Conservation (phyloP, 2,888 invertebrate genomes). For the Podotricha telesiphe region DNA sequence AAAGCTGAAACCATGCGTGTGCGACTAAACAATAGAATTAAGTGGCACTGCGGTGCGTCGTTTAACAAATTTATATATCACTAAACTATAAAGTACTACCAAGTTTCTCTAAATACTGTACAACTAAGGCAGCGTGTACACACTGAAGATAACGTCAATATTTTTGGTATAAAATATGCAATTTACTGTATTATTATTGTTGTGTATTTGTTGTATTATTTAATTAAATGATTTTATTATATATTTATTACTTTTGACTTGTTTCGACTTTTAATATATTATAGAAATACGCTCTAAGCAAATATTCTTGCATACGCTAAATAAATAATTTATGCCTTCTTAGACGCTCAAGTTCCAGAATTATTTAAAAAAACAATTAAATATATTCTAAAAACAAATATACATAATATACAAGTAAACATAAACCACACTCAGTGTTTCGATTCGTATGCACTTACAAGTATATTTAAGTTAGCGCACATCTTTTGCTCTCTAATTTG, state of each 20-base stretch:
- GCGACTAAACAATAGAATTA: slow-evolving; percentile 33
- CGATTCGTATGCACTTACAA: background rate
- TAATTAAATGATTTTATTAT: too few relatives aligned
- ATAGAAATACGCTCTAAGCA: too few relatives aligned
- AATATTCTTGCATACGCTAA: too few relatives aligned
- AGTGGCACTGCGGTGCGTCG: slow-evolving; percentile 30
- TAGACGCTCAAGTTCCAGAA: too few relatives aligned
- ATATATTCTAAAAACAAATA: too few relatives aligned
- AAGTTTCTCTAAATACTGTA: slow-evolving; percentile 36
- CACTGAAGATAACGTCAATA: background rate
- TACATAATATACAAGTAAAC: too few relatives aligned
- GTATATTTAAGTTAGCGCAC: background rate
- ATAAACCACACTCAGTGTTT: background rate
- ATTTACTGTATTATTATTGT: background rate
- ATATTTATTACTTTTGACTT: too few relatives aligned
- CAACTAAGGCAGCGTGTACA: slow-evolving; percentile 8
- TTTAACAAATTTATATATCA: slow-evolving; percentile 48
- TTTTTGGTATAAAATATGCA: background rate
- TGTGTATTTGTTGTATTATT: too few relatives aligned
- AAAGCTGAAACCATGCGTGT: slow-evolving; percentile 11
- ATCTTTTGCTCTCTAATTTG: slow-evolving; percentile 1
- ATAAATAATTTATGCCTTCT: too few relatives aligned
- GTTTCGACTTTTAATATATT: too few relatives aligned
- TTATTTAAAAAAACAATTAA: too few relatives aligned
- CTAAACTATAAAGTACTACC: slow-evolving; percentile 45